Base-by-base conservation (phyloP, 1,140 invertebrate species). In the Philotrypesis tridentata region DNA sequence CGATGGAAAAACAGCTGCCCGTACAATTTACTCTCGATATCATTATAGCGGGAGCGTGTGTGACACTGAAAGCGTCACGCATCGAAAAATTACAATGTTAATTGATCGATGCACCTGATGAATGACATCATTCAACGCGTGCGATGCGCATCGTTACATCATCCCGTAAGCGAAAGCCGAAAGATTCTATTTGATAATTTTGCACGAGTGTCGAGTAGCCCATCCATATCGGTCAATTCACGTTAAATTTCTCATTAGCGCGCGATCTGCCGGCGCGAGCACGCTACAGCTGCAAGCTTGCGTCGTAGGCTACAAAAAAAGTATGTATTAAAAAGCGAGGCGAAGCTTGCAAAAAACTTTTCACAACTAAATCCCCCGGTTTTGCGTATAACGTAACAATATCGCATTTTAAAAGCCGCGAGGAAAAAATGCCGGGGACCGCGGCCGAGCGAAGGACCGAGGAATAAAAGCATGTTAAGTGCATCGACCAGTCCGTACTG, bases 301-400 rank as follows among this genome's bases (percentile, higher is more conserved):
- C n/a, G n/a, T n/a, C n/a, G n/a, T n/a, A n/a, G n/a, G n/a, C n/a
- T n/a, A n/a, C n/a, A n/a, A n/a, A 43, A 55, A 55, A 55, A 55
- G 48, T 55, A 17, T 60, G 9, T 76, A 65, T 71, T 43, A 4
- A 17, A 14, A 17, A 17, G 31, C 5, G 9, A 33, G 14, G 31
- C 29, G 68, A 72, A 43, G 21, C n/a, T 73, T 63, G n/a, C n/a
- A 48, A 68, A 71, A 79, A 79, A 71, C 27, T 55, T 71, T 79
- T 79, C 27, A 27, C 67, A 2, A 37, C n/a, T 21, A 79, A 79
- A 55, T 71, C 77, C 48, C 6, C 48, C 65, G 43, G 6, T 79
- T 70, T 71, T 33, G 14, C 79, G 70, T 40, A n/a, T n/a, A 73
- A 65, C 60, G 23, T 25, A 43, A 27, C 37, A 48, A 73, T 63